Base-by-base conservation (phyloP, 1,140 invertebrate genomes). In the Lanistes nyassanus region DNA sequence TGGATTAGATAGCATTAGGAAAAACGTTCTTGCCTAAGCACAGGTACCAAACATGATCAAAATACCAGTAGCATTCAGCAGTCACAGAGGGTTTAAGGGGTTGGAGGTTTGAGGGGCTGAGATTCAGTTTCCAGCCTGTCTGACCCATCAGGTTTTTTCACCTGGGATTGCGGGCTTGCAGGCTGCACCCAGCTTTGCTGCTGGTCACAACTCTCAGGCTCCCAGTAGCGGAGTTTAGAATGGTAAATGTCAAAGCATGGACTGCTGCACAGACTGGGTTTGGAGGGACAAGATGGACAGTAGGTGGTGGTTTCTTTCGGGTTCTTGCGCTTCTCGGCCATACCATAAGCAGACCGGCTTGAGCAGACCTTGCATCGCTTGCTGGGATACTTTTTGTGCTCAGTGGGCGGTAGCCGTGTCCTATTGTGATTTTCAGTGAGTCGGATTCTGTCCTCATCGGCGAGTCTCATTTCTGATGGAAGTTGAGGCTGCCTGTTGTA, bases 171-270 rank as follows among this genome's bases (percentile, higher is more conserved):
- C n/a, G n/a, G n/a, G n/a, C n/a, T n/a, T n/a, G n/a, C n/a, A n/a
- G n/a, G n/a, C n/a, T n/a, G n/a, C n/a, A n/a, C n/a, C n/a, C 19
- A 47, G 42, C 42, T 16, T 16, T 47, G 42, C 5, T 47, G 19
- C 9, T 16, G 9, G 42, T 47, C 42, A 19, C 7, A 23, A 3
- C 31, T 56, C 19, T 60, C 56, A 3, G 36, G 31, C 21, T 60
- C 70, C 55, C 56, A 58, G 37, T 60, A 72, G 34, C 60, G 4
- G 55, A 72, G 31, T n/a, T 72, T 72, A 56, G 53, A 60, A 56
- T 72, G 70, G 56, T 72, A 72, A 37, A 72, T 26, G 34, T 42
- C 56, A 56, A 56, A 72, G 37, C 70, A 72, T 31, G 70, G 70
- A 55, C 60, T 42, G 70, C 34, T 56, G 70, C 70, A 72, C n/a